A percentile compares a stretch with the other conserved stretches of the same genome.
These are phyloP conservation scores for Ahaetulla prasina DNA, from an alignment of 2,113 vertebrate species.

Conservation along the genomic window DNA sequence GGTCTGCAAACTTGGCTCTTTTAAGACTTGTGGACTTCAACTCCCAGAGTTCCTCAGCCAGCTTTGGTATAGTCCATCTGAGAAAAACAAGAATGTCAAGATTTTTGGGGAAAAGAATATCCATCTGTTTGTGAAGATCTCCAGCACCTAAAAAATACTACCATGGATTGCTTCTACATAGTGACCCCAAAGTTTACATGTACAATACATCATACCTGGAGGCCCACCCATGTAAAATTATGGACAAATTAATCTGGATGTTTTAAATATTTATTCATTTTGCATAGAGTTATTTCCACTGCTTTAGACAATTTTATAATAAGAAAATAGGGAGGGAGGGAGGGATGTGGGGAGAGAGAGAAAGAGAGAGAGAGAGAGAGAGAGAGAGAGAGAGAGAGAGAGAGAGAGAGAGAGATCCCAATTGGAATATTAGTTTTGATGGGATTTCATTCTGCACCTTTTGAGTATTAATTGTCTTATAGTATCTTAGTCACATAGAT, in stretches of 20 bases:
- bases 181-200: neutral
- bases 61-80: neutral
- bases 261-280: neutral
- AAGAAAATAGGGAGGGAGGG: neutral
- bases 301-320: neutral
- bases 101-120: neutral
- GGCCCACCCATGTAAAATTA: neutral
- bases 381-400: fast-evolving
- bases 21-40: too few relatives aligned
- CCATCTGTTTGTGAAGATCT: slow-evolving; percentile 4
- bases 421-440: neutral
- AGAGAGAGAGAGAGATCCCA: neutral
- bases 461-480: neutral
- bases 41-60: too few relatives aligned
- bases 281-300: neutral
- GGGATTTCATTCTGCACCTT: neutral
- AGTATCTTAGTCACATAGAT: slow-evolving; percentile 18
- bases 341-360: fast-evolving
- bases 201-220: neutral
- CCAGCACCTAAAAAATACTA: slow-evolving; percentile 32
- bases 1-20: too few relatives aligned
- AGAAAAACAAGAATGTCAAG: neutral
- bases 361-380: fast-evolving
- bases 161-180: neutral
- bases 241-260: neutral